Conservation (phyloP, 2,113 vertebrate genomes). For the Brachyistius frenatus region DNA sequence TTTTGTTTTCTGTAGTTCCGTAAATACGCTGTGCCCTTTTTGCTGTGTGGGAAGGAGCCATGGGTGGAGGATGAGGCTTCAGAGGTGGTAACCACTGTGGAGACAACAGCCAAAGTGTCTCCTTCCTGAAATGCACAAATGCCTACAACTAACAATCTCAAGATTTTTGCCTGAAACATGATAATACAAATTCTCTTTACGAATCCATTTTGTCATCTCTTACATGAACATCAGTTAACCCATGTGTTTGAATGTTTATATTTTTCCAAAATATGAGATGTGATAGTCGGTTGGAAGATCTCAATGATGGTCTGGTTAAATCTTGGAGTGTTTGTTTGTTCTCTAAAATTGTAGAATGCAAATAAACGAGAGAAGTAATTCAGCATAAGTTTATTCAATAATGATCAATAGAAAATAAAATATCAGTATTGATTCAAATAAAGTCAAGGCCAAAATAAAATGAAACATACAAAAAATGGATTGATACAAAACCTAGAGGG, state of each 20-base stretch:
- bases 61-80: conserved; percentile 54
- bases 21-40: conserved; percentile 67
- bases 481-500: conserved; percentile 84
- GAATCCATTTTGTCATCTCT: not conserved
- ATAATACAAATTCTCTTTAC: not conserved
- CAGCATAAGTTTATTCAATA: conserved; percentile 85
- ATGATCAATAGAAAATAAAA: conserved; percentile 86
- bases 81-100: conserved; percentile 43
- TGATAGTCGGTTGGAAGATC: not conserved
- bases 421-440: conserved; percentile 78
- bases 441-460: conserved; percentile 83
- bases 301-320: not conserved
- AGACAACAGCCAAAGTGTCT: conserved; percentile 53
- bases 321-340: not conserved
- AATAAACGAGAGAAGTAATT: conserved; percentile 57
- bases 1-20: conserved; percentile 64
- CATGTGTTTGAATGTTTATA: conserved; percentile 6
- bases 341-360: conserved; percentile 19
- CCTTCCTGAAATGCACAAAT: conserved; percentile 54
- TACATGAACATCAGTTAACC: not conserved
- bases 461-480: conserved; percentile 82
- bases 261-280: not conserved
- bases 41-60: conserved; percentile 64
- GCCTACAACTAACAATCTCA: not conserved
- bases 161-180: not conserved